Percentiles rank a stretch among this genome's conserved stretches.
Evolutionary conservation across 2,113 vertebrate species (phyloP).

Genomic region (Sapajus apella): DNA sequence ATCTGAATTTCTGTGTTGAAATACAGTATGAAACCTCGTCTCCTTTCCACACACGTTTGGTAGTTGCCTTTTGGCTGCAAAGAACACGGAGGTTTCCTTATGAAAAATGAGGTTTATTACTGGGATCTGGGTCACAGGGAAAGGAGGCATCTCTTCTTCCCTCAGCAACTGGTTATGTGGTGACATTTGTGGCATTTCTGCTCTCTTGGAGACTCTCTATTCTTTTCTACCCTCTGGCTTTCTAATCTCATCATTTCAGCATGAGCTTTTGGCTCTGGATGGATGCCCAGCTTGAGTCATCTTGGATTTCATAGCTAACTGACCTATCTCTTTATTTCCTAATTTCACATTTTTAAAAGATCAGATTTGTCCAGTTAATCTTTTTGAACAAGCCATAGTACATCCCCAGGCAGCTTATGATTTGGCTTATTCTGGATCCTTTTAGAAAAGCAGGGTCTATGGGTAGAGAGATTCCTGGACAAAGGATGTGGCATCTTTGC

Average conservation of each 20-base stretch:
- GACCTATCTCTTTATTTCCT: not conserved
- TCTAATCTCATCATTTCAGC: not conserved
- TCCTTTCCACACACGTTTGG: not conserved
- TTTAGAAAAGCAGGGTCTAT: not conserved
- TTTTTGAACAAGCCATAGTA: not conserved
- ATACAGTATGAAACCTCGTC: not conserved
- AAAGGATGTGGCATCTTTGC: not conserved
- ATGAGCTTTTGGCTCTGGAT: not conserved
- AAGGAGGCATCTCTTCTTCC: not conserved
- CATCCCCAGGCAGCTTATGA: not conserved
- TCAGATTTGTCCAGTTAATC: not conserved
- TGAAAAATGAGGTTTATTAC: not conserved
- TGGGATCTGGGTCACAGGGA: not conserved
- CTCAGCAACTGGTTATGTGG: not conserved
- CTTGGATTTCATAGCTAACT: not conserved
- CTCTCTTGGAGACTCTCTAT: not conserved
- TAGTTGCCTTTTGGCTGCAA: not conserved
- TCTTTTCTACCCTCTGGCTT: not conserved
- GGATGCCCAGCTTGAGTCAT: not conserved
- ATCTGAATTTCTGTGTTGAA: constrained; percentile 21
- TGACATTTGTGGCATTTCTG: not conserved
- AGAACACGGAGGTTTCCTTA: not conserved
- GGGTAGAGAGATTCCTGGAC: not conserved
- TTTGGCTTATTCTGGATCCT: not conserved
- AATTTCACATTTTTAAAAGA: not conserved